Percentiles rank a stretch among this genome's conserved stretches.
These are phyloP conservation scores for Urocynchramus pylzowi DNA, from an alignment of 2,113 vertebrate genomes.

Conservation along the genomic window DNA sequence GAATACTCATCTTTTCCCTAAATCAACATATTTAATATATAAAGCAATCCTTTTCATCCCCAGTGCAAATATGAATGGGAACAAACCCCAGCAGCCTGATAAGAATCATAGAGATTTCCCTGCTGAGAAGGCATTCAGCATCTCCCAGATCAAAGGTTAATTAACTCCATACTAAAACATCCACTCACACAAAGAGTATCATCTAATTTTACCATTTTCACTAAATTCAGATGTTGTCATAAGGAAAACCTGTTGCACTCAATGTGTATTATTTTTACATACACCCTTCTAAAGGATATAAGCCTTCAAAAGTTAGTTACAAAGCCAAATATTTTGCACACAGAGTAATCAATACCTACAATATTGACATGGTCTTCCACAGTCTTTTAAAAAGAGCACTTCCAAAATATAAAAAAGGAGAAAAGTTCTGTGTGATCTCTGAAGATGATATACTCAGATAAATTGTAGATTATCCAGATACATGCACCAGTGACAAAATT, in stretches of 20 bases:
- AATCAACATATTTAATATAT: not conserved
- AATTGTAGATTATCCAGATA: not conserved
- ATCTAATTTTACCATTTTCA: not conserved
- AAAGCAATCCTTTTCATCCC: not conserved
- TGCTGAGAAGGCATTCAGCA: not conserved
- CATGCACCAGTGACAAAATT: not conserved
- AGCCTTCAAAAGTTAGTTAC: not conserved
- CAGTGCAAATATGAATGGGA: not conserved
- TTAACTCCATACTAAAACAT: not conserved
- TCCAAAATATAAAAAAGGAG: not conserved
- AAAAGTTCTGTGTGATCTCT: not conserved
- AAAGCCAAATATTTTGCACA: not conserved
- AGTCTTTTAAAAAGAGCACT: not conserved
- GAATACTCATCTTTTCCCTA: not conserved
- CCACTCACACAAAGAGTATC: not conserved
- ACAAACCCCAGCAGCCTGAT: not conserved
- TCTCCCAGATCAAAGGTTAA: not conserved
- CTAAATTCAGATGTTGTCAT: not conserved
- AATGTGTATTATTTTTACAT: not conserved
- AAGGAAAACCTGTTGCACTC: not conserved
- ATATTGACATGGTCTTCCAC: not conserved
- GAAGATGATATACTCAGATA: not conserved
- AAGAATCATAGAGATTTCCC: not conserved
- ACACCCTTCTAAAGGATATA: not conserved
- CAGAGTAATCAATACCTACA: not conserved